Evolutionary conservation across 2,797 vertebrate genomes (phyloP), one percentile per base, ranked within the genome.

Genomic region (Coilia nasus): DNA sequence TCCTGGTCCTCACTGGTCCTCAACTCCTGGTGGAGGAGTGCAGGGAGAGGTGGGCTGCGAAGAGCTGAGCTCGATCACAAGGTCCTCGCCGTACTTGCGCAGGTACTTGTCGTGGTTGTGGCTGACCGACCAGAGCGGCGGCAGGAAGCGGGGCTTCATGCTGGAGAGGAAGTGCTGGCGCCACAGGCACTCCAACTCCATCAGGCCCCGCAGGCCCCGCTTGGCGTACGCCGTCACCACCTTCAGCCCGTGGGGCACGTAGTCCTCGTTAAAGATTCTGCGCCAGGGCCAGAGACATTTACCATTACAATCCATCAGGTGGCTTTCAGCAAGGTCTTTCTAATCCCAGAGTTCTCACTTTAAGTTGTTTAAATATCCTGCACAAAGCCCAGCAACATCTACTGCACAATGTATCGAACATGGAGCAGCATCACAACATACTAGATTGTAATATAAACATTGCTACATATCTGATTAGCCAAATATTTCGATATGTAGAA

Each of bases 51-150:
- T 25, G 25, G 19, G 31, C 31, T 60, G 54, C 1, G 75, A 31
- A 44, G 59, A 0, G n/a, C 93, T 94, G 80, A 98, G 94, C 86
- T 96, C 91, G 85, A 99, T 92, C 60, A 94, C 93, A 86, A 98
- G 93, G 93, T 97, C 93, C 59, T 95, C 96, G 28, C 98, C 97
- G 0, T 97, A 97, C 35, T 97, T 99, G 87, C 94, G 96, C 90
- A 99, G 95, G 83, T 99, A 95, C 95, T 99, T 99, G 91, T 89
- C 87, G 89, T 99, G 98, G 93, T 99, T 99, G 91, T 99, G 97
- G 90, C 96, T 93, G 50, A 99, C 95, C 0, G 97, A 97, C 98
- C 98, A 99, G 56, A 98, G 96, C 5, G 96, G 95, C 1, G 98
- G 98, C 60, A 99, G 96, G 92, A 97, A 94, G 31, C 90, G 95